A percentile compares a stretch with the other conserved stretches of the same genome.
phyloP scores from a whole-genome alignment of 2,888 invertebrate genomes.

The Metopia argyrocephala region DNA sequence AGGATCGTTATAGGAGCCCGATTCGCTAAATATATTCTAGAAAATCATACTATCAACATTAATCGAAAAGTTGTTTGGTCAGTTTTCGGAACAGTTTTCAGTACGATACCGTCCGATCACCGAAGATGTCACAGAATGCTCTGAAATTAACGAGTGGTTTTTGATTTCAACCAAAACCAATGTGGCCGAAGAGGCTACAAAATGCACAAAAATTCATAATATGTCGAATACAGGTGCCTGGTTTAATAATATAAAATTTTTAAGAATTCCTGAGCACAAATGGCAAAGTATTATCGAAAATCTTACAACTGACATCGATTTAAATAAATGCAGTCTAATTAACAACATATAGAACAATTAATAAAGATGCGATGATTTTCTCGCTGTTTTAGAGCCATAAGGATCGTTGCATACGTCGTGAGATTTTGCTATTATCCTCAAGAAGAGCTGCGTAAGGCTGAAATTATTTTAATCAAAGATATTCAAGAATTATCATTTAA shows the following conservation, averaged over 20 bases:
- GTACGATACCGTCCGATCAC: slow-evolving; percentile 13
- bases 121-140: slow-evolving; percentile 12
- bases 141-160: slow-evolving; percentile 8
- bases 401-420: too few species aligned
- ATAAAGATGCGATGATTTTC: too few species aligned
- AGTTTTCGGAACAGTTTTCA: not conserved
- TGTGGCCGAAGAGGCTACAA: slow-evolving; percentile 11
- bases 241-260: not conserved
- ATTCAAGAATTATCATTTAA: too few species aligned
- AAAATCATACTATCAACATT: not conserved
- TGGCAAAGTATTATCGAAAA: too few species aligned
- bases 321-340: too few species aligned
- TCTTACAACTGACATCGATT: too few species aligned
- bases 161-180: slow-evolving; percentile 18
- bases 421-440: too few species aligned
- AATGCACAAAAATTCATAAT: not conserved
- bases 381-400: too few species aligned
- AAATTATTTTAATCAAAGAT: too few species aligned
- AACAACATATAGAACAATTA: too few species aligned
- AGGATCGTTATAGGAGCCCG: slow-evolving; percentile 47
- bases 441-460: not conserved
- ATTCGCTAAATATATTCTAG: slow-evolving; percentile 27
- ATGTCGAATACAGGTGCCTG: not conserved
- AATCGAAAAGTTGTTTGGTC: slow-evolving; percentile 5
- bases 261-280: too few species aligned